phyloP scores from a whole-genome alignment of 2,113 vertebrate genomes.

The Poeciliopsis retropinna region DNA sequence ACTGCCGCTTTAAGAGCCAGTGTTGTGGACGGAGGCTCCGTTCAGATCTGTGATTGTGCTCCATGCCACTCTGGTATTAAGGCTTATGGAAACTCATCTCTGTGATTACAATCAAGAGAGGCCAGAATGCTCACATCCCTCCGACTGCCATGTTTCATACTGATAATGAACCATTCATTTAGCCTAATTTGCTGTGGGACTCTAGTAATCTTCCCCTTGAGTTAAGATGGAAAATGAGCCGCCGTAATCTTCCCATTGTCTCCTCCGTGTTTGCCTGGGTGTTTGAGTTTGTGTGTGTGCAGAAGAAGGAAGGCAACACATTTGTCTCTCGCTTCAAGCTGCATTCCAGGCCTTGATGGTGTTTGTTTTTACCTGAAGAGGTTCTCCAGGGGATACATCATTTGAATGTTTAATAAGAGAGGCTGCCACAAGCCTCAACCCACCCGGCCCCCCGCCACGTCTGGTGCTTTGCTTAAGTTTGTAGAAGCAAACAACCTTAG shows the following conservation, averaged over 20 bases:
- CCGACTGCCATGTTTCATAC: conserved; percentile 55
- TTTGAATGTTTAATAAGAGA: neutral
- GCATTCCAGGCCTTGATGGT: conserved; percentile 18
- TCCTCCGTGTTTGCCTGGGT: conserved; percentile 34
- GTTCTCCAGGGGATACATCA: neutral
- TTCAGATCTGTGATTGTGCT: conserved; percentile 10
- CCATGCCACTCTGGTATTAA: neutral
- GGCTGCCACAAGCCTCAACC: neutral
- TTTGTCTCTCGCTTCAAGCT: conserved; percentile 21
- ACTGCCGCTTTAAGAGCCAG: neutral
- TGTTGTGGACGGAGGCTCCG: conserved; percentile 13
- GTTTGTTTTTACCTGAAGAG: conserved; percentile 6
- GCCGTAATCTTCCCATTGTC: conserved; percentile 62
- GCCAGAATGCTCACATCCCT: conserved; percentile 51
- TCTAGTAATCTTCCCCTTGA: conserved; percentile 69
- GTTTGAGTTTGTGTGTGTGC: conserved; percentile 17
- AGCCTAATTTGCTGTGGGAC: conserved; percentile 66
- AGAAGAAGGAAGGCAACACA: conserved; percentile 35
- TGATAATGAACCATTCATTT: conserved; percentile 69
- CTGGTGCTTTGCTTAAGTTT: neutral
- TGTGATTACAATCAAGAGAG: conserved; percentile 49
- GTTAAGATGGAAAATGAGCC: conserved; percentile 66
- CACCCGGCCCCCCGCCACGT: too few species aligned
- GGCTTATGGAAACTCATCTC: conserved; percentile 24
- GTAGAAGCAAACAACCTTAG: too few species aligned